These are phyloP conservation scores for Hydrozoanthus tunicans DNA, from an alignment of 64 coral and sea anemone species.

Conservation along the genomic window DNA sequence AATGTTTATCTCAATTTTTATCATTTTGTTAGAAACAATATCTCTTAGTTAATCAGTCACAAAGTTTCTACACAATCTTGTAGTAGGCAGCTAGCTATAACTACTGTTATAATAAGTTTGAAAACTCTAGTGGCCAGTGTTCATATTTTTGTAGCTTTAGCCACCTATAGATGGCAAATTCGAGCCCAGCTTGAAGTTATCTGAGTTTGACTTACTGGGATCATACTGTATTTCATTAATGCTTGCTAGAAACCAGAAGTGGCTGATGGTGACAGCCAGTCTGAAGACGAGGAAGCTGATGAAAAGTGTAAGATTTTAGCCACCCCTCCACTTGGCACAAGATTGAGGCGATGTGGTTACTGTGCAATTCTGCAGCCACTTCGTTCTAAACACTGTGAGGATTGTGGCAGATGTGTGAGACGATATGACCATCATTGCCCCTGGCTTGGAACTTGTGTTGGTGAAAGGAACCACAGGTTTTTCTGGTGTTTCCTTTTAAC, in stretches of 20 bases:
- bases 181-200: too few relatives aligned
- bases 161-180: too few relatives aligned
- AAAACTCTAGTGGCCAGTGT: neutral
- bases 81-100: too few relatives aligned
- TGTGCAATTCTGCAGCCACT: conserved; percentile 93
- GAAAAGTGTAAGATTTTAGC: conserved; percentile 94
- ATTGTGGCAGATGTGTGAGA: conserved; percentile 94
- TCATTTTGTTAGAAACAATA: too few relatives aligned
- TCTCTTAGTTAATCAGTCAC: too few relatives aligned
- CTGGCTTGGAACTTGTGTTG: conserved; percentile 98
- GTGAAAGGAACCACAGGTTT: conserved; percentile 97
- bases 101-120: neutral
- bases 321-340: conserved; percentile 82
- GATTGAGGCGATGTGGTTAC: conserved; percentile 93
- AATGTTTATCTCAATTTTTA: too few relatives aligned
- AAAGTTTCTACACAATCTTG: too few relatives aligned
- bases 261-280: conserved; percentile 55
- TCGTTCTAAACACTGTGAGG: conserved; percentile 96
- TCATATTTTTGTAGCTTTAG: neutral
- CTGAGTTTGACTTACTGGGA: too few relatives aligned
- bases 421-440: conserved; percentile 99
- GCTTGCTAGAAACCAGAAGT: conserved; percentile 61
- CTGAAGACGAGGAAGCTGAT: conserved; percentile 76
- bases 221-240: neutral
- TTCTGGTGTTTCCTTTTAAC: conserved; percentile 94